These are phyloP conservation scores for Morelia viridis DNA, from an alignment of 2,797 vertebrate genomes.

Conservation along the genomic window DNA sequence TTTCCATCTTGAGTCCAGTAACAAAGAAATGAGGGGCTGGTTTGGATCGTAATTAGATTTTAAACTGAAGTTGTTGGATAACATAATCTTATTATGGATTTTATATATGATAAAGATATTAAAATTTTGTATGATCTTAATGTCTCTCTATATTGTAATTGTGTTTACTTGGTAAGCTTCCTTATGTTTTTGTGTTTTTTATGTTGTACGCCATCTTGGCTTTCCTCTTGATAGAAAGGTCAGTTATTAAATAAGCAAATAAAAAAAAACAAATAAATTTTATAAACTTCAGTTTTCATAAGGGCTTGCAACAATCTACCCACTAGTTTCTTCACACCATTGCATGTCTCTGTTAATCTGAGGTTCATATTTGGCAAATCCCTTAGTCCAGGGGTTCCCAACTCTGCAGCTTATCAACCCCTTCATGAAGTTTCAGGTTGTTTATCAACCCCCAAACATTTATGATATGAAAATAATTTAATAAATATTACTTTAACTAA, in stretches of 20 bases:
- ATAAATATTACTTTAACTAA: neutral
- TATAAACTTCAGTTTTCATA: neutral
- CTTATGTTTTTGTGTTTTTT: neutral
- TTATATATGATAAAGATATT: neutral
- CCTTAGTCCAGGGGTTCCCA: neutral
- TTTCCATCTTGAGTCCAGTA: neutral
- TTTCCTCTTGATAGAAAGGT: neutral
- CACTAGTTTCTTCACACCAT: neutral
- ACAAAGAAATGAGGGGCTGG: neutral
- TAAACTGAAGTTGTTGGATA: neutral
- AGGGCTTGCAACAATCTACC: neutral
- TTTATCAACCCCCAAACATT: neutral
- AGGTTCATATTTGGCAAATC: neutral
- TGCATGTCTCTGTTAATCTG: neutral
- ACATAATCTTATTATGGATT: neutral
- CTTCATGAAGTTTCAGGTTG: neutral
- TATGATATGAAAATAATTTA: neutral
- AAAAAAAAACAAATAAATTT: neutral
- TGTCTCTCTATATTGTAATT: neutral
- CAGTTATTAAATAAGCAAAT: neutral
- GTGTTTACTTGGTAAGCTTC: neutral
- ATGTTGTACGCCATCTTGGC: neutral
- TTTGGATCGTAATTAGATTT: neutral
- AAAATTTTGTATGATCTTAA: neutral
- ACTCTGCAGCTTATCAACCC: neutral